These are phyloP conservation scores for Eupeodes luniger DNA, from an alignment of 2,888 invertebrate genomes.

Conservation along the genomic window DNA sequence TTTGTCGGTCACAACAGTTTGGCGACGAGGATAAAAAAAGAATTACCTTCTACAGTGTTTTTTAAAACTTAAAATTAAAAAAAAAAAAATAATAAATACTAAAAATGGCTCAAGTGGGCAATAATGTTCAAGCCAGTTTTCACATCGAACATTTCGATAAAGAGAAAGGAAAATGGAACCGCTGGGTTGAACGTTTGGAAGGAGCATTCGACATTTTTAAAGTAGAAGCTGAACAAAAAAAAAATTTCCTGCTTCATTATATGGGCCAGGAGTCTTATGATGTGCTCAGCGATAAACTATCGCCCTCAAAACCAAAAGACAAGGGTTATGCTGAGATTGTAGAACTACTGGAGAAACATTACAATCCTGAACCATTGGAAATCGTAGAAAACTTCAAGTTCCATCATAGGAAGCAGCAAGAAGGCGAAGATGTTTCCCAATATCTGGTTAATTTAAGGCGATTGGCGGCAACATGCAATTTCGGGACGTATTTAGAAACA, in stretches of 20 bases:
- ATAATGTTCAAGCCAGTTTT: conserved; percentile 1
- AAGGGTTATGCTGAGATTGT: too few species aligned
- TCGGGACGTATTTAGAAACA: conserved; percentile 76
- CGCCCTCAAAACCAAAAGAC: too few species aligned
- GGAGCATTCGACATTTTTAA: conserved; percentile 1
- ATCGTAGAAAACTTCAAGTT: too few species aligned
- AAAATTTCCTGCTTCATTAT: background rate
- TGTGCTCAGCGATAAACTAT: too few species aligned
- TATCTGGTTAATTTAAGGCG: conserved; percentile 73
- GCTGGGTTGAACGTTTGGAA: conserved; percentile 7
- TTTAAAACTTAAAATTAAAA: too few species aligned
- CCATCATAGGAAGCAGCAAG: conserved; percentile 58
- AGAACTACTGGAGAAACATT: too few species aligned
- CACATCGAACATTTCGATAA: conserved; percentile 10
- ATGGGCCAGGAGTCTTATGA: too few species aligned
- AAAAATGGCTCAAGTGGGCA: background rate
- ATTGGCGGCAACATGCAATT: conserved; percentile 75
- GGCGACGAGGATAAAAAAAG: too few species aligned
- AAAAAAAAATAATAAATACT: too few species aligned
- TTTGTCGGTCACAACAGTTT: too few species aligned
- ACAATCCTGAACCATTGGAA: too few species aligned
- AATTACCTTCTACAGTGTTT: too few species aligned
- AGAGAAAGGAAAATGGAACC: conserved; percentile 1
- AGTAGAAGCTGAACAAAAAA: background rate
- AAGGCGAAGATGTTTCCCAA: conserved; percentile 75